Evolutionary conservation across 2,797 vertebrate species (phyloP), one percentile per base, ranked within the genome.

Genomic region (Phoeniculus purpureus): DNA sequence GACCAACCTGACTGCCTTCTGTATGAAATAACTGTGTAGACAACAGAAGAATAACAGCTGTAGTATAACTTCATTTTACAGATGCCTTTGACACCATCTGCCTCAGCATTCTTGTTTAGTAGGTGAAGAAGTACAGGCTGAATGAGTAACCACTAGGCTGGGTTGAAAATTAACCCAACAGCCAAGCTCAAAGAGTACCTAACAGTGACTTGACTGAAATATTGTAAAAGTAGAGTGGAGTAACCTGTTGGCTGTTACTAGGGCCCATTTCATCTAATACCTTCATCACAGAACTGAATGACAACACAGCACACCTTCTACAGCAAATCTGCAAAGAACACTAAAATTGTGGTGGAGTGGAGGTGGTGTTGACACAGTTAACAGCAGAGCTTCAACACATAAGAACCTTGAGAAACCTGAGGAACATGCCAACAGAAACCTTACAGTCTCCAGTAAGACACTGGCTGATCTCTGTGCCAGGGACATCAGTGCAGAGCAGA

Each of bases 391-490:
- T 50, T 47, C 0, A 5, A 5, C 23, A 32, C 52, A 89, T 56
- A 81, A 55, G 40, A 78, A 27, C n/a, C 64, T 71, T 58, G 34
- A 50, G 85, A 79, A 81, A 78, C 25, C 48, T 15, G 19, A 67
- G 64, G 47, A 31, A 13, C 21, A 11, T 19, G 50, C 56, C 75
- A 76, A 66, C 15, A 92, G 55, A 88, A 90, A 68, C 18, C 10
- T 65, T 18, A 16, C 2, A 4, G 37, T 7, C 31, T 50, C 62
- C 81, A 72, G 45, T 5, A 54, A 50, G 54, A 6, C 25, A 40
- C 84, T 20, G 12, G 20, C 60, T 0, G 0, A 32, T 65, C 22
- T 43, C 77, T 0, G 0, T 59, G 45, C 45, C 77, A 73, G 45
- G 37, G 48, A 62, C 12, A 4, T 20, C 17, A 51, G 67, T 25